Conservation (phyloP, 2,113 vertebrate genomes). For the Cervus canadensis region DNA sequence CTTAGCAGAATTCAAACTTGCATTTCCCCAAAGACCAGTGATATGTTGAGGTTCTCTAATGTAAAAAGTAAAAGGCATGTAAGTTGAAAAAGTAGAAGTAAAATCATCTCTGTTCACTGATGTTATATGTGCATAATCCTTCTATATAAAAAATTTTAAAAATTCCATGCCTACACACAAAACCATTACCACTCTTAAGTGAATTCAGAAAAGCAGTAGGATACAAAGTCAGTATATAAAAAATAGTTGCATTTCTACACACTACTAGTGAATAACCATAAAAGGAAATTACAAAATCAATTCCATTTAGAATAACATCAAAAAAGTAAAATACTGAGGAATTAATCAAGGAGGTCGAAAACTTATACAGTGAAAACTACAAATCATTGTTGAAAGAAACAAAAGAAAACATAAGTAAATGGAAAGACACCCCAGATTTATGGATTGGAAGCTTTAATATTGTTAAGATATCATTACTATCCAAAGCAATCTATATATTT, state of each 20-base stretch:
- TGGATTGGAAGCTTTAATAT: neutral
- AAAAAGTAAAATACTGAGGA: no score
- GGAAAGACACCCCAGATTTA: neutral
- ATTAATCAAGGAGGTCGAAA: no score
- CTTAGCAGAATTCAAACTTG: no score
- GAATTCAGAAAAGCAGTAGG: neutral
- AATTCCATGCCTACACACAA: neutral
- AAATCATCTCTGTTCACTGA: neutral
- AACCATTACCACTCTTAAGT: neutral
- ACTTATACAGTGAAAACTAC: neutral
- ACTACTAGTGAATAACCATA: no score
- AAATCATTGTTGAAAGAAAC: neutral
- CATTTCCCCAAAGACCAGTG: no score
- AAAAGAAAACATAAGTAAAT: neutral
- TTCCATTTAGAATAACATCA: no score
- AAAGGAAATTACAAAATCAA: no score
- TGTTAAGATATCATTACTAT: neutral
- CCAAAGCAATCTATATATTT: neutral
- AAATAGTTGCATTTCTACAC: no score
- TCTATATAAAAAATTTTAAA: neutral
- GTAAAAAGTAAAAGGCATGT: no score
- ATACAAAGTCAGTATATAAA: neutral
- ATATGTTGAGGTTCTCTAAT: no score
- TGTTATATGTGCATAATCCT: neutral
- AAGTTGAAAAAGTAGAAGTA: no score